These are phyloP conservation scores for Rachycentron canadum DNA, from an alignment of 2,797 vertebrate genomes.

Conservation along the genomic window DNA sequence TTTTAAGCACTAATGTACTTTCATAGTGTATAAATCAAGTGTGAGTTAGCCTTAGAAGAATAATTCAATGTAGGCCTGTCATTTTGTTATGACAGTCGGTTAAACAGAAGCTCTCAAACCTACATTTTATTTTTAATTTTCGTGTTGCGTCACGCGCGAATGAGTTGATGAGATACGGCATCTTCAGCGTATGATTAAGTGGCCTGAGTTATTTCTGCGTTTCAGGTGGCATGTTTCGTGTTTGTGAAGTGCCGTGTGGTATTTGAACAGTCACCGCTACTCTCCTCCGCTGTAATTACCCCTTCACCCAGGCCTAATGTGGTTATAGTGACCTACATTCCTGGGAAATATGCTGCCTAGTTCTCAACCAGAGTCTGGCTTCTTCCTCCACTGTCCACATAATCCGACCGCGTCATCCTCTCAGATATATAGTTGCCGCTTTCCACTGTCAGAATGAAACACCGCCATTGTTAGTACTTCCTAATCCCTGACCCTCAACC, in stretches of 20 bases:
- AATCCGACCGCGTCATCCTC: constrained; percentile 57
- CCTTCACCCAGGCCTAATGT: constrained; percentile 77
- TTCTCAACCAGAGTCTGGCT: constrained; percentile 59
- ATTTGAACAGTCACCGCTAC: constrained; percentile 51
- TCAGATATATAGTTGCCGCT: constrained; percentile 43
- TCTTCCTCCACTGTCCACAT: constrained; percentile 59
- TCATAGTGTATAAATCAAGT: constrained; percentile 53
- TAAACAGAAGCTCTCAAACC: constrained; percentile 52
- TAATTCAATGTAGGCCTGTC: constrained; percentile 63
- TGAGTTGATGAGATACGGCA: constrained; percentile 53
- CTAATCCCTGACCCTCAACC: constrained; percentile 73
- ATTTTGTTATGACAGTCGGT: constrained; percentile 66
- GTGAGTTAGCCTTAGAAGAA: constrained; percentile 37
- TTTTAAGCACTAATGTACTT: constrained; percentile 20
- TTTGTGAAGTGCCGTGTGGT: constrained; percentile 59
- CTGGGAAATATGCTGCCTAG: constrained; percentile 67
- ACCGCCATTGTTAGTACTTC: constrained; percentile 78
- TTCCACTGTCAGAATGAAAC: constrained; percentile 71
- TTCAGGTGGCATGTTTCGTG: constrained; percentile 80
- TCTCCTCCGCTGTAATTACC: constrained; percentile 76
- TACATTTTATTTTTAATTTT: constrained; percentile 56
- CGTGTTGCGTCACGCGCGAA: constrained; percentile 36
- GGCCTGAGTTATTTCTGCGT: constrained; percentile 54
- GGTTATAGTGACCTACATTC: constrained; percentile 86
- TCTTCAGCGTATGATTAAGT: constrained; percentile 58